A percentile compares a stretch with the other conserved stretches of the same genome.
Evolutionary conservation across 2,888 invertebrate species (phyloP).

Genomic region (Cryptocephalus primarius): DNA sequence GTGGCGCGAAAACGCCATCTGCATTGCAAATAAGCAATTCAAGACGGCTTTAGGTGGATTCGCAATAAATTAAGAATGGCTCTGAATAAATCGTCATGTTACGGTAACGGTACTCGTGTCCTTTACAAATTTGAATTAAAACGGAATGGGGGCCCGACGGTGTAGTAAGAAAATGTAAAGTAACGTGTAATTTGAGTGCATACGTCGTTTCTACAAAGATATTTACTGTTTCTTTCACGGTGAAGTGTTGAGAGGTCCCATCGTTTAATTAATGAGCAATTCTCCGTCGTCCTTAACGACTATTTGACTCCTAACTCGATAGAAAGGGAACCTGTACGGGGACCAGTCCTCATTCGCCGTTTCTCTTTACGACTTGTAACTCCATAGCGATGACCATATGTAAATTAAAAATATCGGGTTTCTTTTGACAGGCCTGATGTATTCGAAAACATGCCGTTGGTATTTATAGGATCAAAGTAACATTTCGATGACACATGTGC

Average conservation of each 20-base stretch:
- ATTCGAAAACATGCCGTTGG: slow-evolving; percentile 16
- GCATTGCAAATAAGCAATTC: slow-evolving; percentile 34
- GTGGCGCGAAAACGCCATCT: slow-evolving; percentile 25
- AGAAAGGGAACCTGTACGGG: too few relatives aligned
- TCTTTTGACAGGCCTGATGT: slow-evolving; percentile 14
- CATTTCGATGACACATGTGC: slow-evolving; percentile 7
- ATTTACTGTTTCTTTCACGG: too few relatives aligned
- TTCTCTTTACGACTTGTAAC: slow-evolving; percentile 4
- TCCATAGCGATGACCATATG: slow-evolving; percentile 9
- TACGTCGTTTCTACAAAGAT: too few relatives aligned
- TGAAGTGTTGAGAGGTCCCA: too few relatives aligned
- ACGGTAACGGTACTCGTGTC: slow-evolving; percentile 6
- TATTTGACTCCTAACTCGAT: too few relatives aligned
- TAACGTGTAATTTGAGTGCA: too few relatives aligned
- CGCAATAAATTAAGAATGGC: slow-evolving; percentile 29
- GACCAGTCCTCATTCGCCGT: too few relatives aligned
- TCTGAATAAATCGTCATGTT: slow-evolving; percentile 24
- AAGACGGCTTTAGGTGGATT: slow-evolving; percentile 25
- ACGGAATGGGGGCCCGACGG: too few relatives aligned
- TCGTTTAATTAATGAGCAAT: too few relatives aligned
- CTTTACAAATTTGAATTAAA: too few relatives aligned
- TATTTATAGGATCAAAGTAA: slow-evolving; percentile 15
- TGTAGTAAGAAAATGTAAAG: too few relatives aligned
- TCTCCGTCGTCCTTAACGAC: too few relatives aligned
- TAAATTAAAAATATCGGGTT: slow-evolving; percentile 14